Evolutionary conservation across 2,113 vertebrate genomes (phyloP), one percentile per base, ranked within the genome.

Genomic region (Cercopithecus mona): DNA sequence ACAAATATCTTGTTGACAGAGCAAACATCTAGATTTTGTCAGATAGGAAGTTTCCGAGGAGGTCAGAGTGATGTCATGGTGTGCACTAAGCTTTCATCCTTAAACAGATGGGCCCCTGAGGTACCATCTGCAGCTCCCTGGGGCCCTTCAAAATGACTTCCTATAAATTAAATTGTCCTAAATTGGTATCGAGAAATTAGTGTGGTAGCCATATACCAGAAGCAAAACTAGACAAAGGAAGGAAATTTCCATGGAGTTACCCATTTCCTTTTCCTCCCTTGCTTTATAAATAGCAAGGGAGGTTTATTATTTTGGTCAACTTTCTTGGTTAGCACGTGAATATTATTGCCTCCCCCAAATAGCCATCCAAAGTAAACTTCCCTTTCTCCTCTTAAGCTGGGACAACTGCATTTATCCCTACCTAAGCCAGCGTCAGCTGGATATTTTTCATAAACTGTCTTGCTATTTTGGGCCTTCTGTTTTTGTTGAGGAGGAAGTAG

Each of bases 1-100:
- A 98, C 97, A 97, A 90, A 97, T 97, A 96, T 96, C 95, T 98
- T 97, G 94, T 98, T 98, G 96, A 97, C 93, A 57, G 76, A 96
- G 79, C 96, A 97, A 96, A 96, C 96, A 84, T 97, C 96, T 92
- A 91, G 96, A 93, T 96, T 96, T 97, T 90, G 95, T 97, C 11
- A 64, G 94, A 82, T 95, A 97, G 97, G 96, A 97, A 96, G 90
- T 96, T 92, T 45, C 90, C 22, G 94, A 95, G 96, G 87, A 98
- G 97, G 96, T 96, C 96, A 93, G 96, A 79, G 90, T 97, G 97
- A 97, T 95, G 97, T 97, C 92, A 98, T 92, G 80, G 66, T 92
- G 76, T 59, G 18, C 6, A 43, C 76, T 88, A 81, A 92, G 96
- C 96, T 96, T 97, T 97, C 90, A 94, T 88, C 94, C 94, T 85